Percentiles rank a stretch among this genome's conserved stretches.
Evolutionary conservation across 53 echinoderm and acorn worm species (phyloP).

Genomic region (Echinarachnius parma): DNA sequence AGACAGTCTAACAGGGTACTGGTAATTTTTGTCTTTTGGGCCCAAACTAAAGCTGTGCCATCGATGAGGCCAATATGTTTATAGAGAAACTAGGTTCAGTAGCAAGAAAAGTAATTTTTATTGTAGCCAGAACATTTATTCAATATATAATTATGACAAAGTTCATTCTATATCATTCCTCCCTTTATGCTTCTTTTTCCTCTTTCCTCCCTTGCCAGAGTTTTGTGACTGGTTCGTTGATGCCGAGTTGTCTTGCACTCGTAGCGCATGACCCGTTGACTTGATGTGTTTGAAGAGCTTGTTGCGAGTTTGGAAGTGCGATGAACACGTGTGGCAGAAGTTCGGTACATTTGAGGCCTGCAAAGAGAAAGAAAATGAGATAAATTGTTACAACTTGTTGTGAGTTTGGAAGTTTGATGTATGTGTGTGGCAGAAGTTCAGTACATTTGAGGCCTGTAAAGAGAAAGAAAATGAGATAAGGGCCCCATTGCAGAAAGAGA

Average conservation of each 20-base stretch:
- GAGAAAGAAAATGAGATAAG: no score
- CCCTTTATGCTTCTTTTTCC: constrained; percentile 49
- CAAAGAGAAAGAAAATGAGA: no score
- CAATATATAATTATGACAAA: no score
- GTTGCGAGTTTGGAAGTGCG: constrained; percentile 67
- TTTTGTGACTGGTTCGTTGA: not conserved
- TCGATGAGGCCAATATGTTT: no score
- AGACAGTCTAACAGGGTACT: no score
- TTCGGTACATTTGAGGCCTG: not conserved
- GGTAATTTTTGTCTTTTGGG: no score
- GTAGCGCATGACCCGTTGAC: constrained; percentile 79
- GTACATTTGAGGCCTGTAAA: not conserved
- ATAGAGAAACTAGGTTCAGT: no score
- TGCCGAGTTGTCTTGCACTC: constrained; percentile 28
- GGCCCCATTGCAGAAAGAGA: no score
- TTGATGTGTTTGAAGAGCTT: constrained; percentile 95
- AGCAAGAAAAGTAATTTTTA: no score
- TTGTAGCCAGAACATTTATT: no score
- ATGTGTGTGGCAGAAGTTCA: constrained; percentile 25
- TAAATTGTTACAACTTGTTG: constrained; percentile 84
- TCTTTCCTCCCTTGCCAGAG: constrained; percentile 35
- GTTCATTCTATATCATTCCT: constrained; percentile 49
- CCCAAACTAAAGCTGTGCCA: no score
- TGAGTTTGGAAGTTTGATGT: constrained; percentile 58
- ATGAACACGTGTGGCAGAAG: constrained; percentile 34